A percentile compares a stretch with the other conserved stretches of the same genome.
Conservation (phyloP, 2,113 vertebrate species). For the Chloropsis cyanopogon region DNA sequence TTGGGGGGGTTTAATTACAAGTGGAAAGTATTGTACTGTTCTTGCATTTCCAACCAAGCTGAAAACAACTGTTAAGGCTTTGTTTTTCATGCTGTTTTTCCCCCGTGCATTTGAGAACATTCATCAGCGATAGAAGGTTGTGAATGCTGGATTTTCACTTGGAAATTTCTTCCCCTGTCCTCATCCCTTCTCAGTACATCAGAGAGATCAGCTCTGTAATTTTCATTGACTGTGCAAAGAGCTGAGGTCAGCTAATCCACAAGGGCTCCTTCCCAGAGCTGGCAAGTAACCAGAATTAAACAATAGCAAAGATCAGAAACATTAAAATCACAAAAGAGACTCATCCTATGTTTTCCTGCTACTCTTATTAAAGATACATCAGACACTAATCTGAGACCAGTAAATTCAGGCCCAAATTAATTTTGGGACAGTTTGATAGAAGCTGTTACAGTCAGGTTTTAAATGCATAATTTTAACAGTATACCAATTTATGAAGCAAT, state of each 20-base stretch:
- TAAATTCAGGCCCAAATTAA: background rate
- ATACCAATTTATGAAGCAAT: background rate
- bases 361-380: background rate
- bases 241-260: slow-evolving; percentile 52
- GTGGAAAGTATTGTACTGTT: background rate
- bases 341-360: background rate
- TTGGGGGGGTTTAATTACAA: background rate
- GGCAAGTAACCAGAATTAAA: slow-evolving; percentile 51
- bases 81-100: background rate
- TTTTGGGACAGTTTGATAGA: background rate
- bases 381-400: background rate
- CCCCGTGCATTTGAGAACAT: background rate
- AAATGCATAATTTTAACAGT: background rate
- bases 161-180: background rate
- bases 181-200: background rate
- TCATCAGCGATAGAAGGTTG: background rate
- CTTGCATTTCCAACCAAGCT: background rate
- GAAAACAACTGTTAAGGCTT: background rate
- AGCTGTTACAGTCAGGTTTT: background rate
- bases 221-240: slow-evolving; percentile 46
- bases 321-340: background rate
- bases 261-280: slow-evolving; percentile 35
- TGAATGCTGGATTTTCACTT: slow-evolving; percentile 17
- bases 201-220: slow-evolving; percentile 40
- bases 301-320: slow-evolving; percentile 10